Evolutionary conservation across 2,797 vertebrate species (phyloP).

Genomic region (Chelon auratus): DNA sequence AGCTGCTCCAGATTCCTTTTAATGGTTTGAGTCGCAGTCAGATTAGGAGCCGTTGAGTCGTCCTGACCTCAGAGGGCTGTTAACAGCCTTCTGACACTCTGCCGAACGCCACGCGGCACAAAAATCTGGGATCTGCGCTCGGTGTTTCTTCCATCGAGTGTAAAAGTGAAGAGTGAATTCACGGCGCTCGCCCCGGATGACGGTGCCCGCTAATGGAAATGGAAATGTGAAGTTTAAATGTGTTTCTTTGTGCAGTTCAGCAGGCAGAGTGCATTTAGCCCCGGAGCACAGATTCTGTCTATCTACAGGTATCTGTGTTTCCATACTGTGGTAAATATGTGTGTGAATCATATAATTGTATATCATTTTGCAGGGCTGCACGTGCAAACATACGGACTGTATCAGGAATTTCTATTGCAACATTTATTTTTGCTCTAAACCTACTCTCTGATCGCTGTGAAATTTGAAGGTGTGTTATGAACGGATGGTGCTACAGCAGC

Average conservation of each 20-base stretch:
- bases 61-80: not conserved
- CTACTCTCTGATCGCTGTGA: too few species aligned
- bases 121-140: slow-evolving; percentile 32
- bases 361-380: too few species aligned
- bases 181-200: slow-evolving; percentile 55
- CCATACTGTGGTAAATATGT: not conserved
- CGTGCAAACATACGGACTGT: too few species aligned
- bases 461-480: too few species aligned
- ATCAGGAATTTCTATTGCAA: too few species aligned
- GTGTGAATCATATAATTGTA: too few species aligned
- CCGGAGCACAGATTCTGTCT: slow-evolving; percentile 21
- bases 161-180: slow-evolving; percentile 54
- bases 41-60: not conserved
- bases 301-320: not conserved
- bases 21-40: not conserved
- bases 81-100: slow-evolving; percentile 40
- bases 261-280: slow-evolving; percentile 47
- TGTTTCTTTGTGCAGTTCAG: slow-evolving; percentile 53
- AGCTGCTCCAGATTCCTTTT: not conserved
- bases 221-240: slow-evolving; percentile 63
- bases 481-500: too few species aligned
- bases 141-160: slow-evolving; percentile 49
- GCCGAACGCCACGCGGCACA: slow-evolving; percentile 1
- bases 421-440: too few species aligned
- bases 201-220: slow-evolving; percentile 63